phyloP scores from a whole-genome alignment of 2,113 vertebrate genomes.

The Ceratotherium simum region DNA sequence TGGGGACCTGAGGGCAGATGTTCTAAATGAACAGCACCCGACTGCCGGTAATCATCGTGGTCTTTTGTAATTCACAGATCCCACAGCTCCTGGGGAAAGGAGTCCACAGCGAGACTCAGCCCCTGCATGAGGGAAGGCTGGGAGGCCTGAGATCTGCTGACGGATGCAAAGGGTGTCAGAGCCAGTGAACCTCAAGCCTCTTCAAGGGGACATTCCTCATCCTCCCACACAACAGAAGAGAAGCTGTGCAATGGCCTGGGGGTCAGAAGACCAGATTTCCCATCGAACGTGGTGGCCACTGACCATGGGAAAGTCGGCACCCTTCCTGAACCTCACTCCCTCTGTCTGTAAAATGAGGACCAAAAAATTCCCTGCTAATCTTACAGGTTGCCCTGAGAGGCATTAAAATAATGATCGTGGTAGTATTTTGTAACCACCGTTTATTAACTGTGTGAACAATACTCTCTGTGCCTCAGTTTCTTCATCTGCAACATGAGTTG shows the following conservation, averaged over 20 bases:
- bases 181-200: not conserved
- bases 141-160: conserved; percentile 17
- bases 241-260: not conserved
- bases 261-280: not conserved
- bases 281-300: not conserved
- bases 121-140: not conserved
- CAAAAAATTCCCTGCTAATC: not conserved
- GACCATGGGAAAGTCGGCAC: not conserved
- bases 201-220: not conserved
- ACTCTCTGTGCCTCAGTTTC: not conserved
- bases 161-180: conserved; percentile 62
- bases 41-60: not conserved
- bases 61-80: not conserved
- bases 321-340: not conserved
- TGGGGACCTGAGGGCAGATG: not conserved
- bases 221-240: not conserved
- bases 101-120: not conserved
- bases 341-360: not conserved
- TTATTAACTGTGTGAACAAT: not conserved
- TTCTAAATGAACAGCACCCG: not conserved
- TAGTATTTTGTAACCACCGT: not conserved
- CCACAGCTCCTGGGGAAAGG: not conserved
- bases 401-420: not conserved
- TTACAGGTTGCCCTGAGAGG: not conserved
- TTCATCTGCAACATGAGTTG: not conserved